phyloP scores from a whole-genome alignment of 2,113 vertebrate genomes.

The Cheilinus undulatus region DNA sequence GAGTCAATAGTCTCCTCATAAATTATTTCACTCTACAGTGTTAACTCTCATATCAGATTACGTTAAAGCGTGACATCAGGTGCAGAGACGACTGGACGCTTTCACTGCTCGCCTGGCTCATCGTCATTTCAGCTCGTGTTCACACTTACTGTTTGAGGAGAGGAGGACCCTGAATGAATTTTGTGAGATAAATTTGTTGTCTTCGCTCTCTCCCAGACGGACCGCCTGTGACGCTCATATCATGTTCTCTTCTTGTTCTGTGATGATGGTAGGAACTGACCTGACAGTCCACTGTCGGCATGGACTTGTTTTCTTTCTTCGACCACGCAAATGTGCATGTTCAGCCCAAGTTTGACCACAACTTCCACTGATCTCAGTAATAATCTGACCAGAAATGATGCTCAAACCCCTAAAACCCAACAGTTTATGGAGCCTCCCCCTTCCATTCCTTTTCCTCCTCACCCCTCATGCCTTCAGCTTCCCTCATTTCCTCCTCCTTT shows the following conservation, averaged over 20 bases:
- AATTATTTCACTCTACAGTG: slow-evolving; percentile 41
- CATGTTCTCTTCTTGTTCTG: slow-evolving; percentile 42
- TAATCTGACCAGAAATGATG: slow-evolving; percentile 61
- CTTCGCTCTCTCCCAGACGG: slow-evolving; percentile 31
- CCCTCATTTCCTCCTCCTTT: slow-evolving; percentile 23
- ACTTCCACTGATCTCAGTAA: slow-evolving; percentile 51
- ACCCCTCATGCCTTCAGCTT: slow-evolving; percentile 46
- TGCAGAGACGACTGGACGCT: neutral
- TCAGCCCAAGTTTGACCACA: slow-evolving; percentile 51
- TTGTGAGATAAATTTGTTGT: slow-evolving; percentile 36
- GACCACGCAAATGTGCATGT: slow-evolving; percentile 57
- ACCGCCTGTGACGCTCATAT: slow-evolving; percentile 44
- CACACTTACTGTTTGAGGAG: slow-evolving; percentile 12
- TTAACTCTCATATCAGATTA: slow-evolving; percentile 49
- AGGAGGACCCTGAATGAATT: slow-evolving; percentile 23
- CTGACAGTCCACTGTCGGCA: slow-evolving; percentile 2
- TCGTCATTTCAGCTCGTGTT: slow-evolving; percentile 1
- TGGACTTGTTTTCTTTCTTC: slow-evolving; percentile 20
- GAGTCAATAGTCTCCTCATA: slow-evolving; percentile 12
- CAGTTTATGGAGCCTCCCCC: slow-evolving; percentile 68
- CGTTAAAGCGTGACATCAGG: slow-evolving; percentile 32
- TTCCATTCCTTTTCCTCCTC: slow-evolving; percentile 41
- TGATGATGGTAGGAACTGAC: slow-evolving; percentile 23
- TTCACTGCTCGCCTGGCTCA: neutral
- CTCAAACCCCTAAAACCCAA: slow-evolving; percentile 48